phyloP scores from a whole-genome alignment of 1,140 invertebrate species.

The Coptotermes formosanus region DNA sequence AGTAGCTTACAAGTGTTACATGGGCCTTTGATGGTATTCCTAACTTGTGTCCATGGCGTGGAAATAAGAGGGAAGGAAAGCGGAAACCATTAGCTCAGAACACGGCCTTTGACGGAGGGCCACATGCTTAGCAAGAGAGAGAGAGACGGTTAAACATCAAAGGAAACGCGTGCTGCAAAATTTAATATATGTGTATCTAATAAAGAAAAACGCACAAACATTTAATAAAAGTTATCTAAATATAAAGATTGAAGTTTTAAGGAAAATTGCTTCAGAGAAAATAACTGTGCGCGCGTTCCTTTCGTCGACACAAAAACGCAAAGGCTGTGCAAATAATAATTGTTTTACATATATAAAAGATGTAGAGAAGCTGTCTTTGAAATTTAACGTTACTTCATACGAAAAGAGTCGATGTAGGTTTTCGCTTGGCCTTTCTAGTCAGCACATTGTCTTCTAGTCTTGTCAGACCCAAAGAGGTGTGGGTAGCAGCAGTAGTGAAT shows the following conservation, averaged over 20 bases:
- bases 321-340: not conserved
- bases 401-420: too few species aligned
- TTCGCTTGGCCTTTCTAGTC: too few species aligned
- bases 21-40: not conserved
- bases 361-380: not conserved
- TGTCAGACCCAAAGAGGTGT: too few species aligned
- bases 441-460: too few species aligned
- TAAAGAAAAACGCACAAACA: not conserved
- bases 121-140: not conserved
- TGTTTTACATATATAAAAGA: not conserved
- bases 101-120: not conserved
- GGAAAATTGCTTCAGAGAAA: not conserved
- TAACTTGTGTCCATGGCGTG: not conserved
- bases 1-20: not conserved
- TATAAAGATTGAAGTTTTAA: not conserved
- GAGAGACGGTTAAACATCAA: not conserved
- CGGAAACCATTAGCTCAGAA: not conserved
- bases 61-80: not conserved
- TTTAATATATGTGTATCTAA: not conserved
- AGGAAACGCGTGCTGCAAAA: not conserved
- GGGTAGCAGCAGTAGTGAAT: too few species aligned
- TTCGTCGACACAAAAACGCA: not conserved
- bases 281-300: not conserved
- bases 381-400: not conserved
- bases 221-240: slow-evolving; percentile 3